Percentiles rank a stretch among this genome's conserved stretches.
These are phyloP conservation scores for Hydrolagus affinis DNA, from an alignment of 2,113 vertebrate species.

Conservation along the genomic window DNA sequence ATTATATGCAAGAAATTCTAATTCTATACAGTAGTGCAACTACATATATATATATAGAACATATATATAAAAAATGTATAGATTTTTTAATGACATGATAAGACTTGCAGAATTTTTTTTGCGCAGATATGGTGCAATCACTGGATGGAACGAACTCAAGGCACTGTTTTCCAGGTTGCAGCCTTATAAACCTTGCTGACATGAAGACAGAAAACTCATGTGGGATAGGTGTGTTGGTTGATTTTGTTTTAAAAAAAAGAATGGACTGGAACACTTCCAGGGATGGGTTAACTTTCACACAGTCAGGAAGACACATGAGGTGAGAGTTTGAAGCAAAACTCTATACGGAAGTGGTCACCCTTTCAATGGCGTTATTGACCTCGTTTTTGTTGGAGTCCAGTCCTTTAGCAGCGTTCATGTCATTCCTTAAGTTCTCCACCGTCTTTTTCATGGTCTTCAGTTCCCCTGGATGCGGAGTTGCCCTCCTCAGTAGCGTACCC, in stretches of 20 bases:
- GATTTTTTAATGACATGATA: constrained; percentile 4
- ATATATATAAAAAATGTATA: constrained; percentile 9
- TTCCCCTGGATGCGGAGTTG: constrained; percentile 92
- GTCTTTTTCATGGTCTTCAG: constrained; percentile 93
- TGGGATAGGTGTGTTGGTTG: constrained; percentile 30
- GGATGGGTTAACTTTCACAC: constrained; percentile 46
- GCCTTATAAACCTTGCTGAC: constrained; percentile 43
- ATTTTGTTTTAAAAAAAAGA: constrained; percentile 43
- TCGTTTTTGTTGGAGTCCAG: constrained; percentile 99
- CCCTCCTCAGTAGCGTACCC: constrained; percentile 79
- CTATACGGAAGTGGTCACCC: constrained; percentile 95
- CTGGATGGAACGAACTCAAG: constrained; percentile 59
- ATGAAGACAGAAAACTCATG: constrained; percentile 48
- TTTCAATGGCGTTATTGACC: constrained; percentile 90
- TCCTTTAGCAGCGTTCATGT: constrained; percentile 90
- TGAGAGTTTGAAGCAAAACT: constrained; percentile 59
- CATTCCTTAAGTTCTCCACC: constrained; percentile 87
- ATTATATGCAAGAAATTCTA: constrained; percentile 50
- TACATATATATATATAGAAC: constrained; percentile 49
- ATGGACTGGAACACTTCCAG: constrained; percentile 48
- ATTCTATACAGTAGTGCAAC: constrained; percentile 37
- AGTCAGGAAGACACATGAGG: constrained; percentile 73
- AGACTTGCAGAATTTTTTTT: constrained; percentile 46
- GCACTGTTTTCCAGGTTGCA: constrained; percentile 65
- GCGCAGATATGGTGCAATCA: constrained; percentile 57